These are phyloP conservation scores for Puma concolor DNA, from an alignment of 2,113 vertebrate species.

Conservation along the genomic window DNA sequence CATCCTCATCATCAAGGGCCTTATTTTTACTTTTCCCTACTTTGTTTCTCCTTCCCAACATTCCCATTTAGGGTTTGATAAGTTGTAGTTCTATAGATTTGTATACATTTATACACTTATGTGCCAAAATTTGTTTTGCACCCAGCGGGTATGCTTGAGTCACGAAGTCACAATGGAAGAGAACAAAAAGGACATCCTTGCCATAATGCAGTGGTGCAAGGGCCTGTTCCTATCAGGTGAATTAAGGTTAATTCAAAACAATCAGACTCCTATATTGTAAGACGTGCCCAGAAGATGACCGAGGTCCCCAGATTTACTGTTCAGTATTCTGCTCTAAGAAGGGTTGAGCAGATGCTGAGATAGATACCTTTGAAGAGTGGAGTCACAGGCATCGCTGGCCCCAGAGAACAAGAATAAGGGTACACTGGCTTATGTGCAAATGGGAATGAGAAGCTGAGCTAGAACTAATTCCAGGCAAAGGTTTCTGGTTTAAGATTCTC, in stretches of 20 bases:
- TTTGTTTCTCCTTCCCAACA: neutral
- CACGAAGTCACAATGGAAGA: neutral
- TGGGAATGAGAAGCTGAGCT: neutral
- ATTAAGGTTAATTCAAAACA: neutral
- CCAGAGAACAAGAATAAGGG: neutral
- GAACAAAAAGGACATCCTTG: neutral
- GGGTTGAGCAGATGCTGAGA: neutral
- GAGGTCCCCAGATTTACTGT: neutral
- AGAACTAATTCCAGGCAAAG: neutral
- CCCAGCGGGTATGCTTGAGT: neutral
- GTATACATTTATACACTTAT: neutral
- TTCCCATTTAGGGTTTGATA: neutral
- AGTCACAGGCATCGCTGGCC: neutral
- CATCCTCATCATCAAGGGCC: neutral
- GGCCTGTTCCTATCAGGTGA: neutral
- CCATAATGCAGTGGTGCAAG: rapidly evolving
- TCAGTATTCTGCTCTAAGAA: neutral
- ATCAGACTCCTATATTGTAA: neutral
- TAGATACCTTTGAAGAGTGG: neutral
- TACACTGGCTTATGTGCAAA: neutral
- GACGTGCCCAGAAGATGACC: neutral
- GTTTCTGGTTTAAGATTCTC: neutral
- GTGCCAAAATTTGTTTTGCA: neutral
- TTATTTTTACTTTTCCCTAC: neutral
- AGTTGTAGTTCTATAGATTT: neutral